Evolutionary conservation across 2,888 invertebrate genomes (phyloP).

Genomic region (Tetragonisca angustula): DNA sequence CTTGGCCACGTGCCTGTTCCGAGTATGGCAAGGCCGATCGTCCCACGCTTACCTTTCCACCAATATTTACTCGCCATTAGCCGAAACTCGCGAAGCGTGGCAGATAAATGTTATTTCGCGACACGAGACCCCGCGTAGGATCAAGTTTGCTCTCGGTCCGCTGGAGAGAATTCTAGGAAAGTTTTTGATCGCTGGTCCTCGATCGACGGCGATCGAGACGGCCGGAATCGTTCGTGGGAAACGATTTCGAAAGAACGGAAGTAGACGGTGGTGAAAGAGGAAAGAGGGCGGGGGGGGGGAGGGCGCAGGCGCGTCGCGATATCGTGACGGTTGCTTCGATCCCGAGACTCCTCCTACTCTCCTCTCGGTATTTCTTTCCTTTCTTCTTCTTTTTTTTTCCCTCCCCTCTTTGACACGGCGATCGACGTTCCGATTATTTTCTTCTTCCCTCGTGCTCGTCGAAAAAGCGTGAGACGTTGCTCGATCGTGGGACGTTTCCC

Average conservation of each 20-base stretch:
- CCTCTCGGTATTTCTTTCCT: background rate
- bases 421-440: conserved; percentile 54
- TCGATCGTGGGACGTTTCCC: background rate
- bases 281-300: too few species aligned
- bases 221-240: conserved; percentile 41
- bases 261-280: too few species aligned
- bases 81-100: background rate
- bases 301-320: conserved; percentile 32
- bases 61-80: conserved; percentile 39
- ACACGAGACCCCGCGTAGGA: background rate
- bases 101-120: conserved; percentile 42
- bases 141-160: background rate
- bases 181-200: background rate
- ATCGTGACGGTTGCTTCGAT: conserved; percentile 34
- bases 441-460: conserved; percentile 30
- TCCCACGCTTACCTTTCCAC: conserved; percentile 25
- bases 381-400: too few species aligned
- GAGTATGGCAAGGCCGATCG: conserved; percentile 14
- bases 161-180: background rate
- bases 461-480: conserved; percentile 11
- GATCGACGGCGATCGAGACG: conserved; percentile 1
- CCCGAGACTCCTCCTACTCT: background rate
- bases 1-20: background rate
- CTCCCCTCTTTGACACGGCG: conserved; percentile 52
- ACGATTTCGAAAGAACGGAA: conserved; percentile 8